Evolutionary conservation across 2,113 vertebrate genomes (phyloP).

Genomic region (Cepphus grylle): DNA sequence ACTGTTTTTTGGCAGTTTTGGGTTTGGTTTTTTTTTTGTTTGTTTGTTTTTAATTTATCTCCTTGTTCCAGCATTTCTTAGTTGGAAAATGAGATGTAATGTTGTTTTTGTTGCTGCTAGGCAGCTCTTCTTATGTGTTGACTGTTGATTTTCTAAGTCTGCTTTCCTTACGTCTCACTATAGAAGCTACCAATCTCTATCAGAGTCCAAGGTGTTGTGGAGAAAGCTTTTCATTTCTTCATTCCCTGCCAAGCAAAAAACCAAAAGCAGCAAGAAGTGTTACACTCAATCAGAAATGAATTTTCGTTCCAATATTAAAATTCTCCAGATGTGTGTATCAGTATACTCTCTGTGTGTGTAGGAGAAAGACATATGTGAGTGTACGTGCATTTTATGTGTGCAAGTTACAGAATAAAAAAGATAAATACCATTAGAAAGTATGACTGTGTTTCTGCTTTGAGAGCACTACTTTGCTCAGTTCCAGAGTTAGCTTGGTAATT

Average conservation of each 20-base stretch:
- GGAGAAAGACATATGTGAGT: neutral
- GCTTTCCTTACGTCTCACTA: neutral
- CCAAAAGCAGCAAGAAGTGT: neutral
- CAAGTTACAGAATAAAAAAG: neutral
- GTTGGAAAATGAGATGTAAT: neutral
- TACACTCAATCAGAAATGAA: neutral
- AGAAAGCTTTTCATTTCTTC: constrained; percentile 1
- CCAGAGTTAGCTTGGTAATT: neutral
- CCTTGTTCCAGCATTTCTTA: neutral
- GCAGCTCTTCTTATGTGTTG: neutral
- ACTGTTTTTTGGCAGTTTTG: too few species aligned
- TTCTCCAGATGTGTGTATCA: neutral
- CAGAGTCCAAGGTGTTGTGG: neutral
- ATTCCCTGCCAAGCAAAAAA: neutral
- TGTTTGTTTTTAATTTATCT: neutral
- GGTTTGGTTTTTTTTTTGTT: too few species aligned
- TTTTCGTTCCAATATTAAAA: neutral
- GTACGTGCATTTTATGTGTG: neutral
- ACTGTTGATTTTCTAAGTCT: neutral
- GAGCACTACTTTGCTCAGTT: neutral
- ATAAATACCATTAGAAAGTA: neutral
- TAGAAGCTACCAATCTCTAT: neutral
- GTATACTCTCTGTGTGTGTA: fast-evolving
- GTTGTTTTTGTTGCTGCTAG: neutral
- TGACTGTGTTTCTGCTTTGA: neutral